These are phyloP conservation scores for Hippolais icterina DNA, from an alignment of 2,113 vertebrate species.

Conservation along the genomic window DNA sequence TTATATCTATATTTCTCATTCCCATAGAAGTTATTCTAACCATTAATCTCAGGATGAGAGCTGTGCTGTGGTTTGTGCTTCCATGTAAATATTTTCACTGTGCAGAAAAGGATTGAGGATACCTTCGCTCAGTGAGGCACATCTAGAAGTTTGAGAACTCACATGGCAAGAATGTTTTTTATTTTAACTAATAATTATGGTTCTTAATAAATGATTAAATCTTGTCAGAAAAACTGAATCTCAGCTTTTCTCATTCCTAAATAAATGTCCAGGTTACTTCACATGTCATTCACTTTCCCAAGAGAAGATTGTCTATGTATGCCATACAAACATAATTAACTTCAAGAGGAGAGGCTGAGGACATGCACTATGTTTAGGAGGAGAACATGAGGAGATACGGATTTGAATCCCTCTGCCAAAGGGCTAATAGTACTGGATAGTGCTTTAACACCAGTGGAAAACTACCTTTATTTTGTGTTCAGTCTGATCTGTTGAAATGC, in stretches of 20 bases:
- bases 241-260: background rate
- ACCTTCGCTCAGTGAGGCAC: background rate
- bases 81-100: background rate
- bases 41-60: background rate
- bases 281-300: background rate
- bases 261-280: background rate
- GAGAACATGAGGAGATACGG: background rate
- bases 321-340: background rate
- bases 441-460: background rate
- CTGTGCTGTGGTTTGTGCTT: background rate
- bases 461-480: background rate
- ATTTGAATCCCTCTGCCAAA: background rate
- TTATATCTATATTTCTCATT: background rate
- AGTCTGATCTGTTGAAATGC: background rate
- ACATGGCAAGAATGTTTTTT: background rate
- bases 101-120: background rate
- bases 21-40: background rate
- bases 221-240: background rate
- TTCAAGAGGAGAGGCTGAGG: background rate
- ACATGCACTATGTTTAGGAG: background rate
- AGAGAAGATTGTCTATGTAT: background rate
- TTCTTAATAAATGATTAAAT: background rate
- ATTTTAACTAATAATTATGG: background rate
- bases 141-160: background rate
- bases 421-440: background rate